These are phyloP conservation scores for Plagiodera versicolora DNA, from an alignment of 2,888 invertebrate genomes.

Conservation along the genomic window DNA sequence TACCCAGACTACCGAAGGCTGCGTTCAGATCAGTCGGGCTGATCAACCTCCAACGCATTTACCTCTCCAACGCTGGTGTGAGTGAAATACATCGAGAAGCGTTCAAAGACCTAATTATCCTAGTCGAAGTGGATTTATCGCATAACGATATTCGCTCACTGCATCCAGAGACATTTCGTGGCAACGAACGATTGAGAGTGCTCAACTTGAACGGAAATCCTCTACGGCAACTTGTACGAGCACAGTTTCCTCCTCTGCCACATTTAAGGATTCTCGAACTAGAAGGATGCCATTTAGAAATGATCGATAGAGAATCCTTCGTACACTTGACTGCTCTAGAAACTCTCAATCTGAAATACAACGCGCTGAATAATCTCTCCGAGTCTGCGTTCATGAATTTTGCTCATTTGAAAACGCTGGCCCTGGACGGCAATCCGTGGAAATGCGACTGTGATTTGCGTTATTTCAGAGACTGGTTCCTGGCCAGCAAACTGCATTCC, in stretches of 20 bases:
- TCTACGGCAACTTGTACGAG: constrained; percentile 68
- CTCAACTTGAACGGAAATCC: constrained; percentile 83
- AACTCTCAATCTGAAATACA: constrained; percentile 79
- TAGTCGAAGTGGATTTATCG: constrained; percentile 85
- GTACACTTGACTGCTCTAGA: constrained; percentile 72
- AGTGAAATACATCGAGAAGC: constrained; percentile 79
- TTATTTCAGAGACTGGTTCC: constrained; percentile 82
- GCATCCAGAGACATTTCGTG: constrained; percentile 79
- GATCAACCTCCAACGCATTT: constrained; percentile 82
- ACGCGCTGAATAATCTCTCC: constrained; percentile 72
- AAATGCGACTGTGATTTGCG: constrained; percentile 85
- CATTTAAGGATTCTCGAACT: constrained; percentile 80
- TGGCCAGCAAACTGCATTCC: constrained; percentile 72
- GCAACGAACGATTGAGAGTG: constrained; percentile 79
- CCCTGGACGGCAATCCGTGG: constrained; percentile 86
- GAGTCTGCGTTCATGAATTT: constrained; percentile 71
- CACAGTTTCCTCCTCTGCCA: constrained; percentile 81
- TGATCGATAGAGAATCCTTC: constrained; percentile 77
- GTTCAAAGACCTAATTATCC: constrained; percentile 82
- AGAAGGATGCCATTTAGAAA: constrained; percentile 75
- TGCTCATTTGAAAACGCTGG: constrained; percentile 76
- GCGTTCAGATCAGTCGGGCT: constrained; percentile 79
- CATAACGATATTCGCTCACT: constrained; percentile 76
- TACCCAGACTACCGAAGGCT: constrained; percentile 73
- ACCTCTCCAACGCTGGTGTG: constrained; percentile 74